Conservation (phyloP, 1,140 invertebrate species). For the Pemphigus obesinymphae region DNA sequence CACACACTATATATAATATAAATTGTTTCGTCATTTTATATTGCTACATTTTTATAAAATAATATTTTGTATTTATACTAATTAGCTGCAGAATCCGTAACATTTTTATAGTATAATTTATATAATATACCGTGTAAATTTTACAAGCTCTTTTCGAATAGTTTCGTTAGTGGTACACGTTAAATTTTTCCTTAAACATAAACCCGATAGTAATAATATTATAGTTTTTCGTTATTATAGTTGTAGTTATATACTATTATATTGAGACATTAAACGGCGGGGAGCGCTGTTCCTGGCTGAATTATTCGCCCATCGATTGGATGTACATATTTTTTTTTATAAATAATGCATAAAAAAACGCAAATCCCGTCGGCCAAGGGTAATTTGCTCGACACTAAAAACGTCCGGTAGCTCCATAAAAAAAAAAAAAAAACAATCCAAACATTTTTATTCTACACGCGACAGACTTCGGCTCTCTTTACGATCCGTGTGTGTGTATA, state of each 20-base stretch:
- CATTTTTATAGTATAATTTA: too few relatives aligned
- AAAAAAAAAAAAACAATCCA: not conserved
- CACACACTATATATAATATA: too few relatives aligned
- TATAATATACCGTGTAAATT: too few relatives aligned
- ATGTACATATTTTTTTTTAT: not conserved
- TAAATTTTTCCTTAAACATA: too few relatives aligned
- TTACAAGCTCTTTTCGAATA: too few relatives aligned
- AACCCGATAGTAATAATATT: too few relatives aligned
- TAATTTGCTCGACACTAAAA: slow-evolving; percentile 25
- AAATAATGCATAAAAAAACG: not conserved
- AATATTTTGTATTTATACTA: too few relatives aligned
- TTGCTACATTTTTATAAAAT: too few relatives aligned
- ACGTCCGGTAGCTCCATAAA: slow-evolving; percentile 14
- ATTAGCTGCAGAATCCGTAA: too few relatives aligned
- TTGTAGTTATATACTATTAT: not conserved
- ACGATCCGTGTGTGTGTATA: not conserved
- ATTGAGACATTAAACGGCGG: slow-evolving; percentile 28
- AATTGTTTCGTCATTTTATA: too few relatives aligned
- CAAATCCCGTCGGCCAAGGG: not conserved
- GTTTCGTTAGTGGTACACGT: too few relatives aligned
- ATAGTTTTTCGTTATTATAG: not conserved
- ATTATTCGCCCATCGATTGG: slow-evolving; percentile 6
- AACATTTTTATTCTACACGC: not conserved
- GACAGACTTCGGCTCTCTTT: not conserved
- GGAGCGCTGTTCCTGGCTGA: not conserved